These are phyloP conservation scores for Catocala sponsa DNA, from an alignment of 2,888 invertebrate species.

Conservation along the genomic window DNA sequence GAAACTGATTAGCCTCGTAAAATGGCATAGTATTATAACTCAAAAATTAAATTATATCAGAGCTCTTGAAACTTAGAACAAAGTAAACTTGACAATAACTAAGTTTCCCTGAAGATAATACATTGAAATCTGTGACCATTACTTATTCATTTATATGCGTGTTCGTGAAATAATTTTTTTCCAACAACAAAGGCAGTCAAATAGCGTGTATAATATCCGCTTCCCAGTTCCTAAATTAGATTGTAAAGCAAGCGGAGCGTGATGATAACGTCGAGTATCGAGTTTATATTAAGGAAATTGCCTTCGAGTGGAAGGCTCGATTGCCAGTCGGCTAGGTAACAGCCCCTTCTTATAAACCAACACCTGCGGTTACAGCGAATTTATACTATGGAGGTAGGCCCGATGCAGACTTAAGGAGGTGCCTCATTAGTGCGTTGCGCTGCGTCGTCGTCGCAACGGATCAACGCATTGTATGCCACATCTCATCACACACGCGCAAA, in stretches of 20 bases:
- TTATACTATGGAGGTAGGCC: constrained; percentile 25
- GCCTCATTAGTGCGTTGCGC: too few relatives aligned
- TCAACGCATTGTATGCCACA: too few relatives aligned
- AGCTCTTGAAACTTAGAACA: too few relatives aligned
- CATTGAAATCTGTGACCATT: too few relatives aligned
- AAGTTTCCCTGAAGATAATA: too few relatives aligned
- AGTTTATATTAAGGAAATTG: constrained; percentile 58
- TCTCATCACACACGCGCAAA: too few relatives aligned
- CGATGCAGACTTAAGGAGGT: constrained; percentile 8
- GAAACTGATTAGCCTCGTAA: too few relatives aligned
- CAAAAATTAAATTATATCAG: too few relatives aligned
- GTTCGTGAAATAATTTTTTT: background rate
- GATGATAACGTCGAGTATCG: constrained; percentile 54
- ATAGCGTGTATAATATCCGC: constrained; percentile 48
- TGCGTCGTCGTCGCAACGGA: too few relatives aligned
- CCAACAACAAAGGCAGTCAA: constrained; percentile 29
- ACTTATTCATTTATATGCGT: too few relatives aligned
- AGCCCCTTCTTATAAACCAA: constrained; percentile 42
- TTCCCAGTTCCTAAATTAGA: constrained; percentile 59
- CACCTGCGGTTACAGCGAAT: constrained; percentile 53
- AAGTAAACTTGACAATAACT: too few relatives aligned
- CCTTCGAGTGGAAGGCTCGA: constrained; percentile 50
- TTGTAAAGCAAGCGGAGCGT: constrained; percentile 53
- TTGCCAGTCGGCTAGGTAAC: constrained; percentile 40
- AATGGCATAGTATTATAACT: too few relatives aligned